Base-by-base conservation (phyloP, 1,140 invertebrate species). In the Calliopsis andreniformis region DNA sequence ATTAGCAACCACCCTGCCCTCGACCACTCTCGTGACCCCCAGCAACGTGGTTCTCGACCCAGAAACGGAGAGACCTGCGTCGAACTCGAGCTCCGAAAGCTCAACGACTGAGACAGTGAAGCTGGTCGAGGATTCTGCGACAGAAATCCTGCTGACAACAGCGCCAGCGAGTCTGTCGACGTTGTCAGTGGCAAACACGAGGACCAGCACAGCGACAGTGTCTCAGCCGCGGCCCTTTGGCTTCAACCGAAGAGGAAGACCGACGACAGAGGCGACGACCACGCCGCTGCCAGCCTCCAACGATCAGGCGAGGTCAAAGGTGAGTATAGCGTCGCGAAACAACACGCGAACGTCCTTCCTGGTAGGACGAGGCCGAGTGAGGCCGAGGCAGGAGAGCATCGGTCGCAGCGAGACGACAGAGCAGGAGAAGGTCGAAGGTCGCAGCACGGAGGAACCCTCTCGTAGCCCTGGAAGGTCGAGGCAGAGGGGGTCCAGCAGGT, bases 161-260 rank as follows among this genome's bases (percentile, higher is more conserved):
- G 75, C 78, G 8, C 82, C 87, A 0, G 69, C 75, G 25, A 68
- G 62, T 32, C 49, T 47, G 39, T 45, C 66, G 43, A 80, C 61
- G 3, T 12, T 51, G 5, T 43, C 43, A 3, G 1, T n/a, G 1
- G n/a, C 79, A 1, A 76, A 25, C 10, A 53, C 59, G 6, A 42
- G 53, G 30, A 62, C 55, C 16, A 47, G 32, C 47, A 20, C 76
- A 63, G 87, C 91, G 28, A 86, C 89, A 39, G 90, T 93, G 62
- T 93, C 93, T 70, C 93, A 93, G 87, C 93, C 93, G 67, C 88
- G 93, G 86, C 93, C 93, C n/a, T 93, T 93, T 79, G 91, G 92
- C 84, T 93, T 92, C 80, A 90, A 88, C 78, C 87, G 93, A 86
- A 89, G 87, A 70, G 78, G 86, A 32, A 82, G 87, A 64, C 72